Evolutionary conservation across 2,797 vertebrate species (phyloP).

Genomic region (Selene dorsalis): DNA sequence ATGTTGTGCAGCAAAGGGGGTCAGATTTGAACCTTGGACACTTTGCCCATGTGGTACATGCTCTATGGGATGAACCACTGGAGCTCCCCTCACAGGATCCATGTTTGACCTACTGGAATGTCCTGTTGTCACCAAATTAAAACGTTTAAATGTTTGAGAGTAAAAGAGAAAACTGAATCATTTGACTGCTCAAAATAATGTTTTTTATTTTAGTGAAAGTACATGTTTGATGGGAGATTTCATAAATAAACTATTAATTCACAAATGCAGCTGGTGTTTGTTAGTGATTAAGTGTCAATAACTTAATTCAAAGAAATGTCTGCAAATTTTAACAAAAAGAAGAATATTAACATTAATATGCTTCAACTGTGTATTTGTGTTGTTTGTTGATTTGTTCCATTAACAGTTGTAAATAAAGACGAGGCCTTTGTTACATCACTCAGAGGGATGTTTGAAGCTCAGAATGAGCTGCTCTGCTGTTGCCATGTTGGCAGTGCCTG

Average conservation of each 20-base stretch:
- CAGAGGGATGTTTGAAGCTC: no score
- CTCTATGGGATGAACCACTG: no score
- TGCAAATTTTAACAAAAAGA: background rate
- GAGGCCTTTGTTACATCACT: no score
- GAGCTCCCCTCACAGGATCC: no score
- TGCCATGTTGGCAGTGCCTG: no score
- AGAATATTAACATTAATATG: background rate
- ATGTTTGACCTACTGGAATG: background rate
- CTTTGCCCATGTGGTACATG: no score
- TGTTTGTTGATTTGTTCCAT: background rate
- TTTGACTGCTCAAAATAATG: background rate
- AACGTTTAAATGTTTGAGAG: slow-evolving; percentile 11
- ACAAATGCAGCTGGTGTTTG: background rate
- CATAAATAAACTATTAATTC: slow-evolving; percentile 14
- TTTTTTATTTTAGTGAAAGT: slow-evolving; percentile 39
- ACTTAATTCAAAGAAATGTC: background rate
- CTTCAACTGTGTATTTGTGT: background rate
- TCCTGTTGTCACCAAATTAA: slow-evolving; percentile 28
- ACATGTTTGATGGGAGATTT: background rate
- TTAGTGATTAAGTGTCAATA: background rate
- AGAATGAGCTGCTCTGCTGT: no score
- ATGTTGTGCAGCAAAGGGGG: no score
- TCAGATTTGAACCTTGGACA: no score
- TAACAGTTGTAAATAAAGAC: no score
- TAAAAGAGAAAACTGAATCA: slow-evolving; percentile 10